Percentiles rank a stretch among this genome's conserved stretches.
Conservation (phyloP, 2,888 invertebrate genomes). For the Spilarctia lutea region DNA sequence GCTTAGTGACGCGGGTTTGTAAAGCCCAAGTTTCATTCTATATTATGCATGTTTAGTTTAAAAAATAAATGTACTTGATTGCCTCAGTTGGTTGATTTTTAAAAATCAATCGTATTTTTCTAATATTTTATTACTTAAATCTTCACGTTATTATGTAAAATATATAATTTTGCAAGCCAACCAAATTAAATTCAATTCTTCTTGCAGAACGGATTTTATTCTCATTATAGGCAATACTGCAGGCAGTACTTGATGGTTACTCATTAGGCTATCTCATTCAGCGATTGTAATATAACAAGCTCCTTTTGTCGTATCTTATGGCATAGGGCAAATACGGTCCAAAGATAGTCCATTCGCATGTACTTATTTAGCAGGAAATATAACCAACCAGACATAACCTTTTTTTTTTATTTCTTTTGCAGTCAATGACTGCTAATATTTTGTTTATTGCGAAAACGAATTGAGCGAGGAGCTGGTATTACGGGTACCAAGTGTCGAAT, state of each 20-base stretch:
- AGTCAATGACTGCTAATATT: background rate
- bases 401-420: background rate
- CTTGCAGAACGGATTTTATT: background rate
- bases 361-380: too few relatives aligned
- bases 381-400: background rate
- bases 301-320: background rate
- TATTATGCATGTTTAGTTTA: background rate
- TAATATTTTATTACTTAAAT: background rate
- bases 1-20: slow-evolving; percentile 7
- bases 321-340: background rate
- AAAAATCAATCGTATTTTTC: background rate
- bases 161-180: background rate
- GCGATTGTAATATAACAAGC: background rate
- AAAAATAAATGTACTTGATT: background rate
- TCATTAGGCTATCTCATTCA: background rate
- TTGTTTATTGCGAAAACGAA: background rate
- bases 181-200: background rate
- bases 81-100: background rate
- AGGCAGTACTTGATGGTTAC: background rate
- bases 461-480: background rate
- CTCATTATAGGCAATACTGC: background rate
- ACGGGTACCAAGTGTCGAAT: too few relatives aligned
- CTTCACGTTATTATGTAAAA: background rate
- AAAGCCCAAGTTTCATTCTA: background rate
- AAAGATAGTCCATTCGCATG: background rate